Percentiles rank a stretch among this genome's conserved stretches.
Conservation (phyloP, 2,888 invertebrate species). For the Desoria tigrina region DNA sequence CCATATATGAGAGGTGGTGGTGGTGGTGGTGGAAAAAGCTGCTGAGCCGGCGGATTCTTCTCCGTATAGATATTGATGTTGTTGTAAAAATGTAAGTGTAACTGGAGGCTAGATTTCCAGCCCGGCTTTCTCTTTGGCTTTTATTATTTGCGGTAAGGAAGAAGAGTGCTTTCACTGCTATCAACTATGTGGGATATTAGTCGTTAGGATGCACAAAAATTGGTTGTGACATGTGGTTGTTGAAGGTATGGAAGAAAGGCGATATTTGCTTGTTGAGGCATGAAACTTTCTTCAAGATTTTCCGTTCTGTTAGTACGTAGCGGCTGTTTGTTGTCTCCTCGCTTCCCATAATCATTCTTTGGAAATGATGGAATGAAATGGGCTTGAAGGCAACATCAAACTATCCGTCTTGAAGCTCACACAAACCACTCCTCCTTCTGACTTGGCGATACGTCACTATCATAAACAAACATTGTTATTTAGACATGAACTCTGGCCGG, state of each 20-base stretch:
- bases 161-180: neutral
- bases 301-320: neutral
- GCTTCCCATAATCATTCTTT: no score
- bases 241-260: slow-evolving; percentile 19
- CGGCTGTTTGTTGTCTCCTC: no score
- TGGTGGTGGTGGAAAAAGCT: no score
- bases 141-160: no score
- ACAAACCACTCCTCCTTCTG: slow-evolving; percentile 54
- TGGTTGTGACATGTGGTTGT: neutral
- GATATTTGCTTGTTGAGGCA: slow-evolving; percentile 3
- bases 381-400: slow-evolving; percentile 12
- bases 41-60: no score
- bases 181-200: slow-evolving; percentile 1
- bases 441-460: slow-evolving; percentile 53
- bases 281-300: slow-evolving; percentile 1
- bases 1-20: no score
- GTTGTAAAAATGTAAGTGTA: no score
- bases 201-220: slow-evolving; percentile 5
- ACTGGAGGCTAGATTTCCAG: no score
- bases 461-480: slow-evolving; percentile 2
- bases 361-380: neutral
- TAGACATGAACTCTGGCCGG: neutral
- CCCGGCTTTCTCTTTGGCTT: no score
- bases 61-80: no score
- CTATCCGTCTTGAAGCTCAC: slow-evolving; percentile 29